Evolutionary conservation across 2,797 vertebrate genomes (phyloP).

Genomic region (Diceros bicornis): DNA sequence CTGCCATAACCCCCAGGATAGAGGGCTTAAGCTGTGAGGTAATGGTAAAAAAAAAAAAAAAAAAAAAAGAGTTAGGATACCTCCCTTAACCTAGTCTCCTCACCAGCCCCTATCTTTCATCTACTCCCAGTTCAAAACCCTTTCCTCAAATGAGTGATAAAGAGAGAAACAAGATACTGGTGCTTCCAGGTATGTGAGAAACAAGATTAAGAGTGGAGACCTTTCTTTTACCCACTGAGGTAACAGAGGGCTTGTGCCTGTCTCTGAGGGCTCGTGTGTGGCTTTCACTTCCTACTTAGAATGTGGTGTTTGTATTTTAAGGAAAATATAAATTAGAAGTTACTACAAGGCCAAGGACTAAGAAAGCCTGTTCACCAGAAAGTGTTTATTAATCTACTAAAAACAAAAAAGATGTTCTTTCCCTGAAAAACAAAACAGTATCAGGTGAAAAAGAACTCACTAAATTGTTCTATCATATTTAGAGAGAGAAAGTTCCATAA

Average conservation of each 20-base stretch:
- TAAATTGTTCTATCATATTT: conserved; percentile 33
- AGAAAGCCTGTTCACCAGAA: conserved; percentile 8
- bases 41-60: neutral
- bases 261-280: neutral
- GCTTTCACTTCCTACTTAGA: neutral
- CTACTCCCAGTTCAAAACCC: neutral
- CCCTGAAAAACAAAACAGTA: conserved; percentile 15
- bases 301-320: neutral
- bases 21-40: neutral
- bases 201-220: neutral
- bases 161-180: neutral
- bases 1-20: neutral
- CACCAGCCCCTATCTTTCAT: neutral
- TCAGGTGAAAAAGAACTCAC: neutral
- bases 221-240: neutral
- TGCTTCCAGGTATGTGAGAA: neutral
- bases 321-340: conserved; percentile 47
- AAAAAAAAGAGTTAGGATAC: neutral
- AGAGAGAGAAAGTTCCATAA: neutral
- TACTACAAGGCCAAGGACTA: neutral
- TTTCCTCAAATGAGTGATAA: neutral
- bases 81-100: neutral
- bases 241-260: neutral
- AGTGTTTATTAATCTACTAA: neutral
- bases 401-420: conserved; percentile 3